phyloP scores from a whole-genome alignment of 2,888 invertebrate species.

The Phymatocera aterrima region DNA sequence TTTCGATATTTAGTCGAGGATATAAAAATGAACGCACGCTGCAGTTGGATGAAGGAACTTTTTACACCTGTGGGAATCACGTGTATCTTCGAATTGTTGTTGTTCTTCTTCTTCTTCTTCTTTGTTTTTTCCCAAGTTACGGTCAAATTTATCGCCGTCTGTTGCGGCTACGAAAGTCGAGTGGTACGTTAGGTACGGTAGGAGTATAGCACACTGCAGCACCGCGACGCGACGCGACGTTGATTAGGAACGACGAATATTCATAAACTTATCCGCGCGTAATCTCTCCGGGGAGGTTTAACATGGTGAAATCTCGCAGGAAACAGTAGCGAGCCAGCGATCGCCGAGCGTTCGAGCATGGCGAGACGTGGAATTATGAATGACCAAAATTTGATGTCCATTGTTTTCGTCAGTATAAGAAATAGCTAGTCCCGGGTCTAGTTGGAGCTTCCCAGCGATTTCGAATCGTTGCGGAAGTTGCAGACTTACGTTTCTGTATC shows the following conservation, averaged over 20 bases:
- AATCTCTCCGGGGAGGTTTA: slow-evolving; percentile 7
- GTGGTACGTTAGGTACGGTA: too few species aligned
- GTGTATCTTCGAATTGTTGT: too few species aligned
- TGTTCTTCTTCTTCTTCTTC: not conserved
- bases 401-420: slow-evolving; percentile 12
- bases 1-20: not conserved
- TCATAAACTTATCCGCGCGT: slow-evolving; percentile 19
- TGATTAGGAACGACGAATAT: slow-evolving; percentile 22
- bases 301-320: slow-evolving; percentile 18
- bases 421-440: not conserved
- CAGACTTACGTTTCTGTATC: not conserved
- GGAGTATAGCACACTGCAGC: too few species aligned
- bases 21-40: not conserved
- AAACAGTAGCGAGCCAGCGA: not conserved
- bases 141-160: not conserved
- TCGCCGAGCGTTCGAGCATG: too few species aligned
- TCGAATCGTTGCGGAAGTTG: not conserved
- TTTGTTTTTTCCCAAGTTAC: not conserved
- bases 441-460: slow-evolving; percentile 1
- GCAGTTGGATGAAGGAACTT: slow-evolving; percentile 3
- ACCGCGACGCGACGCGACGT: not conserved
- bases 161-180: not conserved
- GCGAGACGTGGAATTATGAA: not conserved
- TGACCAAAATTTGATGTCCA: not conserved
- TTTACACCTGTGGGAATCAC: not conserved